Evolutionary conservation across 2,888 invertebrate species (phyloP), one percentile per base, ranked within the genome.

Genomic region (Drosophila paracracens): DNA sequence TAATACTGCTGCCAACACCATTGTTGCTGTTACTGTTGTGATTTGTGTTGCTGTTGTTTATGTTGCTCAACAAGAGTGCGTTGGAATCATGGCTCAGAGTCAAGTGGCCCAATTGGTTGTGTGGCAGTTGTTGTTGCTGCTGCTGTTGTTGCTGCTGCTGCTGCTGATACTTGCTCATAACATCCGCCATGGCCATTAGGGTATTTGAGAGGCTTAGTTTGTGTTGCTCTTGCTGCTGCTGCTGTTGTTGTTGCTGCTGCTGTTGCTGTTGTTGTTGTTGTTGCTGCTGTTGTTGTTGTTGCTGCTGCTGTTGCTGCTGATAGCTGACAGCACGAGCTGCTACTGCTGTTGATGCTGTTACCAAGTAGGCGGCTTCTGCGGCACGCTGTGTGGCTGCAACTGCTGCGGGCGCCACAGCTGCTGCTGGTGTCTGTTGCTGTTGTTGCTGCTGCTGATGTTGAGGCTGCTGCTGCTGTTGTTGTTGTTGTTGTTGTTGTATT

Each of bases 1-100:
- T 90, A 91, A 86, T 92, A 91, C 91, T 91, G 91, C 87, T 91
- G 82, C 79, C 82, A 74, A 76, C 82, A 79, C 79, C 88, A 68
- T 65, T 88, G 67, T 79, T 85, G 74, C 18, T 71, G 72, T 51
- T 63, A 51, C 60, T 79, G 77, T 16, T 40, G 10, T 40, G 56
- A 29, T 31, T 58, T 60, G 58, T 36, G 66, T 73, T 70, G 71
- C 67, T 60, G 56, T 38, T 59, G 70, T 58, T 69, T 51, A 50
- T 40, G 67, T 84, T 85, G 78, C 64, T 85, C 74, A 85, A 68
- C 48, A 85, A 40, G 46, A 79, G 76, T 46, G 71, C 74, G n/a
- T 69, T 77, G 69, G 74, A 59, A 73, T 85, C 83, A 40, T 76
- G 71, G 60, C 73, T 70, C 46, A 74, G 61, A 64, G 46, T 70